Evolutionary conservation across 2,113 vertebrate genomes (phyloP).

Genomic region (Rhinolophus sinicus): DNA sequence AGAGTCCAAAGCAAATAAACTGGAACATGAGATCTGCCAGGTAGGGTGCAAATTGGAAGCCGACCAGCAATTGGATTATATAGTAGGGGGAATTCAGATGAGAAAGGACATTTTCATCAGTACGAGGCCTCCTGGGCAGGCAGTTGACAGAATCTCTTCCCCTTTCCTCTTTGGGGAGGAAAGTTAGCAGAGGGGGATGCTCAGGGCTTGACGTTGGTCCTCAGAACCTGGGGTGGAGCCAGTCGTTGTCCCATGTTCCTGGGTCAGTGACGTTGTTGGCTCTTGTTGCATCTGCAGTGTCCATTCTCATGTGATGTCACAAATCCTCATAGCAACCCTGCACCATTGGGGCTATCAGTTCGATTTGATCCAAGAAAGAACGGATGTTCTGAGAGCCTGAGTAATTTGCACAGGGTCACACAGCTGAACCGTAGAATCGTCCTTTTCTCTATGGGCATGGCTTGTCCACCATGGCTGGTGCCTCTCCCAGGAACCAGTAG

Average conservation of each 20-base stretch:
- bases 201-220: background rate
- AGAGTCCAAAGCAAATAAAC: slow-evolving; percentile 40
- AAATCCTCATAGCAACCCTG: background rate
- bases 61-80: background rate
- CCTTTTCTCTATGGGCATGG: accelerated
- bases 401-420: background rate
- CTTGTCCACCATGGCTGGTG: background rate
- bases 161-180: background rate
- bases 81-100: background rate
- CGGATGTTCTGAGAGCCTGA: background rate
- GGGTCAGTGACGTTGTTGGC: background rate
- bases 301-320: background rate
- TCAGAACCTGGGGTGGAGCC: background rate
- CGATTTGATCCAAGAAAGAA: background rate
- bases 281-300: background rate
- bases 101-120: background rate
- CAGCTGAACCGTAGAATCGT: background rate
- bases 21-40: background rate
- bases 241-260: background rate
- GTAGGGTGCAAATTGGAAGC: background rate
- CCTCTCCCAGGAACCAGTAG: background rate
- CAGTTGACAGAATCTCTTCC: background rate
- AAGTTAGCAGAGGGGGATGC: accelerated
- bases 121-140: accelerated
- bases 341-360: background rate